phyloP scores from a whole-genome alignment of 1,140 invertebrate species.

The Gonioctena quinquepunctata region DNA sequence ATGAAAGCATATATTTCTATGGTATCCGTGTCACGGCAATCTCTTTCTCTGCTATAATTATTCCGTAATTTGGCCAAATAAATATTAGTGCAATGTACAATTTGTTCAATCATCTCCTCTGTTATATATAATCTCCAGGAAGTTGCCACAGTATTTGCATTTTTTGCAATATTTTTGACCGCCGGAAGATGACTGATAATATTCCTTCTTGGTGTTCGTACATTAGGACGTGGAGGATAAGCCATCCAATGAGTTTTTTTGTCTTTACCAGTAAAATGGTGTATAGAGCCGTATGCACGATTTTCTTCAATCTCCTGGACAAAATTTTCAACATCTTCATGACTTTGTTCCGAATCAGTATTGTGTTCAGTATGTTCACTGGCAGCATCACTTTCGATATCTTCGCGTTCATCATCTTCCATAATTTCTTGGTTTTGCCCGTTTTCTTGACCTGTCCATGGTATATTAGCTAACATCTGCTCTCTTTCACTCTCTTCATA shows the following conservation, averaged over 20 bases:
- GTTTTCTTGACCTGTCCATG: neutral
- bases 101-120: neutral
- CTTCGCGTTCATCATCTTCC: neutral
- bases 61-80: neutral
- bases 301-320: too few species aligned
- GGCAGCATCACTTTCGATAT: neutral
- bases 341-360: neutral
- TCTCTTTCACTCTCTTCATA: too few species aligned
- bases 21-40: neutral
- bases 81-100: neutral
- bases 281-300: neutral
- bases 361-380: neutral
- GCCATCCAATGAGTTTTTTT: neutral
- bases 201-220: neutral
- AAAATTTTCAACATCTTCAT: neutral
- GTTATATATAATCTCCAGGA: slow-evolving; percentile 6
- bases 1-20: neutral
- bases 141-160: neutral
- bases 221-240: neutral
- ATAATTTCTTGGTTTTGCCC: neutral
- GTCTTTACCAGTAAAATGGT: neutral
- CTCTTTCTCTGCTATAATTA: neutral
- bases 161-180: neutral
- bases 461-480: neutral
- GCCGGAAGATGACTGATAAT: neutral